Percentiles rank a stretch among this genome's conserved stretches.
Conservation (phyloP, 2,113 vertebrate genomes). For the Muntiacus muntjak region DNA sequence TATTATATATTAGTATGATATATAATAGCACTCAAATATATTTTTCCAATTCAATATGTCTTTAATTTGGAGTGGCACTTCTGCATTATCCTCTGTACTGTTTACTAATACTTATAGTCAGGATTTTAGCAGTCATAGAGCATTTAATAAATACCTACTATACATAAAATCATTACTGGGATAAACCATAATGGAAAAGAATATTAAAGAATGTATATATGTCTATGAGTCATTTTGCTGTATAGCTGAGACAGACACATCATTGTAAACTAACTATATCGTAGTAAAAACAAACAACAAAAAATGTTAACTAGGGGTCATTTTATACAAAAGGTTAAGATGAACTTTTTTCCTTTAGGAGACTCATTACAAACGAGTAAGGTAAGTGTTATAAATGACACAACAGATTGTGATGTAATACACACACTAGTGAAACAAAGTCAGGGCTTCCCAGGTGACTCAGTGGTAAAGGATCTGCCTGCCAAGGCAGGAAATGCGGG, state of each 20-base stretch:
- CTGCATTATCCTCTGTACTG: not conserved
- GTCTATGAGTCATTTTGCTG: not conserved
- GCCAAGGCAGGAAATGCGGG: not conserved
- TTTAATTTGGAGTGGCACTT: not conserved
- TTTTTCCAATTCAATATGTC: conserved; percentile 1
- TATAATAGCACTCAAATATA: not conserved
- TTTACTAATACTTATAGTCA: not conserved
- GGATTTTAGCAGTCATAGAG: conserved; percentile 34
- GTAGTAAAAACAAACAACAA: not conserved
- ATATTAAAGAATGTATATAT: not conserved
- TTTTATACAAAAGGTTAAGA: not conserved
- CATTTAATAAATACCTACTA: not conserved
- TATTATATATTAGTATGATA: not conserved
- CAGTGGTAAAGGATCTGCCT: not conserved
- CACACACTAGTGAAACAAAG: not conserved
- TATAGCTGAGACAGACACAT: not conserved
- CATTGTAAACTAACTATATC: not conserved
- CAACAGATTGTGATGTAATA: not conserved
- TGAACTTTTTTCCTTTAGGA: not conserved
- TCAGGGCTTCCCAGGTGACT: not conserved
- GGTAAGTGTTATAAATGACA: not conserved
- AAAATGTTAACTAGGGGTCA: not conserved
- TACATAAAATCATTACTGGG: not conserved
- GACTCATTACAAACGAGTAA: not conserved
- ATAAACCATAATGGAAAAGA: not conserved